phyloP scores from a whole-genome alignment of 2,113 vertebrate genomes.

The Melanocharis versteri region DNA sequence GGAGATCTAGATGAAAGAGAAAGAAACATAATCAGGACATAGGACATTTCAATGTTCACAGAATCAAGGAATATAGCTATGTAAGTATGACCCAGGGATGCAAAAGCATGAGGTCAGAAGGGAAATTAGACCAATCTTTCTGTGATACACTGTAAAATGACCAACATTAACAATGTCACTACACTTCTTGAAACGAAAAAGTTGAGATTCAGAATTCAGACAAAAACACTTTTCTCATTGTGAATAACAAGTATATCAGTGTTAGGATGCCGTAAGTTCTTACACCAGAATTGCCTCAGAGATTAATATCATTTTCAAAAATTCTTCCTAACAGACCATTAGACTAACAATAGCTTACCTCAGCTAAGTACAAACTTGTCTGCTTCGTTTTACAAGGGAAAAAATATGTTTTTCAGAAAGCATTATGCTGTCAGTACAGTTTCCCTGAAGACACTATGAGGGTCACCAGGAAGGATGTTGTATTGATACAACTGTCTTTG shows the following conservation, averaged over 20 bases:
- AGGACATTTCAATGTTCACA: neutral
- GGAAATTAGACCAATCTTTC: neutral
- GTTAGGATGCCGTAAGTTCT: neutral
- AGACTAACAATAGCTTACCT: neutral
- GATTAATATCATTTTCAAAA: neutral
- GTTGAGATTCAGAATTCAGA: neutral
- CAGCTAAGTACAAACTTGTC: neutral
- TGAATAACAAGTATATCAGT: neutral
- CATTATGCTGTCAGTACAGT: neutral
- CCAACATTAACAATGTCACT: neutral
- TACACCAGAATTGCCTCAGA: neutral
- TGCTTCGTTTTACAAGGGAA: conserved; percentile 1
- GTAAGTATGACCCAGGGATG: neutral
- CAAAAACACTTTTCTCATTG: neutral
- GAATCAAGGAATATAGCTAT: neutral
- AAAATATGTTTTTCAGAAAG: conserved; percentile 16
- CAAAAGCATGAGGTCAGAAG: neutral
- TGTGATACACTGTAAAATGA: neutral
- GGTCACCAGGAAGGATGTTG: neutral
- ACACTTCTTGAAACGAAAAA: neutral
- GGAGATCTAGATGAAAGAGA: neutral
- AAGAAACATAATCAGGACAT: neutral
- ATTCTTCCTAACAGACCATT: neutral
- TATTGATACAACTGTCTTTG: neutral
- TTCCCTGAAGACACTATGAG: neutral